Evolutionary conservation across 2,888 invertebrate species (phyloP), one percentile per base, ranked within the genome.

Genomic region (Mesorhabditis belari): DNA sequence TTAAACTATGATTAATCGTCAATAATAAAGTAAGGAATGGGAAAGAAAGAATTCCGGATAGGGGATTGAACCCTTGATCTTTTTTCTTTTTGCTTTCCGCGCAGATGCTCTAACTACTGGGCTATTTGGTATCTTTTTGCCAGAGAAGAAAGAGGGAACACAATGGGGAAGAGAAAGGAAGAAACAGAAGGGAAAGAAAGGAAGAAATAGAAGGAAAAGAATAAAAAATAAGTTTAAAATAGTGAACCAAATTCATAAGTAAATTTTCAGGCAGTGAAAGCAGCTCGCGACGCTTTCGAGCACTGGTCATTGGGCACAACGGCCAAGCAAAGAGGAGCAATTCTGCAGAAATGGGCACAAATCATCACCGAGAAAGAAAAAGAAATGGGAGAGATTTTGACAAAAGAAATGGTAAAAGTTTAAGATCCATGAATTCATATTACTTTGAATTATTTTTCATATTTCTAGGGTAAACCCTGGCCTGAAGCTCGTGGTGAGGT

Each of bases 401-500:
- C 78, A 49, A 58, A 60, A 51, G 79, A 79, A 44, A 78, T 77
- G 61, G 73, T 73, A 21, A 44, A 55, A 24, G 4, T 35, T 19
- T n/a, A n/a, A n/a, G n/a, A n/a, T n/a, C n/a, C n/a, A n/a, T n/a
- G n/a, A n/a, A n/a, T n/a, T n/a, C n/a, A n/a, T n/a, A n/a, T n/a
- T 12, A 23, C 49, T n/a, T 27, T 52, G 5, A 19, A 24, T 19
- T 23, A 6, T 1, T 17, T 23, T 29, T 12, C 12, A 4, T 21
- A 9, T 9, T 54, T 26, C 60, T 19, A 85, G 85, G 98, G 98
- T 0, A 98, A 98, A 83, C 91, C 94, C 0, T 81, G 94, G 24
- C 83, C 85, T 6, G 96, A 98, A 84, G 86, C 96, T 0, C 84
- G 86, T 67, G 91, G 88, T 27, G 98, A 99, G 85, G 87, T 96